phyloP scores from a whole-genome alignment of 2,888 invertebrate species.

The Troides aeacus region DNA sequence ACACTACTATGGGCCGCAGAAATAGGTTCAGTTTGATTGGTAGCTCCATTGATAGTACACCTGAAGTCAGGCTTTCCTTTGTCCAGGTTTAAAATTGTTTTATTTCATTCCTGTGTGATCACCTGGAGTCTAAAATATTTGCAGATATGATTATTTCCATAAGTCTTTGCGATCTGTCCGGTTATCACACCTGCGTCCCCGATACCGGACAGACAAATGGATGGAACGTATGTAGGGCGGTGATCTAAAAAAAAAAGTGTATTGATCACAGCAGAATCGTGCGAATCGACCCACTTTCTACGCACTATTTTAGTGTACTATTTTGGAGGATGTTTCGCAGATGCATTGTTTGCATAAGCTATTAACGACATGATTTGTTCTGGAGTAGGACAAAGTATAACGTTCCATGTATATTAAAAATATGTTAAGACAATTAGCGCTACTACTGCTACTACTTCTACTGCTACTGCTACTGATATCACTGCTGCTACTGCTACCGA shows the following conservation, averaged over 20 bases:
- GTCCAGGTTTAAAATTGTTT: too few species aligned
- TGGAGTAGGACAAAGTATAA: too few species aligned
- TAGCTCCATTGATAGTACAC: too few species aligned
- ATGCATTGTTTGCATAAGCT: slow-evolving; percentile 48
- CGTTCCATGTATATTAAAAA: too few species aligned
- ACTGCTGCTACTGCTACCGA: too few species aligned
- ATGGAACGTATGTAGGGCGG: slow-evolving; percentile 32
- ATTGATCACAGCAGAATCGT: slow-evolving; percentile 41
- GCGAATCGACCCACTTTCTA: slow-evolving; percentile 51
- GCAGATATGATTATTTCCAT: not conserved
- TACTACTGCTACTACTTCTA: too few species aligned
- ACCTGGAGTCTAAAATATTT: not conserved
- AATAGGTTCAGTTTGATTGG: too few species aligned
- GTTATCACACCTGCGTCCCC: slow-evolving; percentile 40
- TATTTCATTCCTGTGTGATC: too few species aligned
- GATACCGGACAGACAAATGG: slow-evolving; percentile 31
- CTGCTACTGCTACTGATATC: too few species aligned
- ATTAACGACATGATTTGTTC: slow-evolving; percentile 1
- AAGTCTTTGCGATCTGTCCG: slow-evolving; percentile 30
- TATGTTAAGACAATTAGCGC: too few species aligned
- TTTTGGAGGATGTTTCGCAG: slow-evolving; percentile 48
- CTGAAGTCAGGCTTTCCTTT: too few species aligned
- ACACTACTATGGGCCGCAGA: too few species aligned
- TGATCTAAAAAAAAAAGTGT: slow-evolving; percentile 28
- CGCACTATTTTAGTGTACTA: slow-evolving; percentile 38